Conservation (phyloP, 1,140 invertebrate genomes). For the Drosophila serrata region DNA sequence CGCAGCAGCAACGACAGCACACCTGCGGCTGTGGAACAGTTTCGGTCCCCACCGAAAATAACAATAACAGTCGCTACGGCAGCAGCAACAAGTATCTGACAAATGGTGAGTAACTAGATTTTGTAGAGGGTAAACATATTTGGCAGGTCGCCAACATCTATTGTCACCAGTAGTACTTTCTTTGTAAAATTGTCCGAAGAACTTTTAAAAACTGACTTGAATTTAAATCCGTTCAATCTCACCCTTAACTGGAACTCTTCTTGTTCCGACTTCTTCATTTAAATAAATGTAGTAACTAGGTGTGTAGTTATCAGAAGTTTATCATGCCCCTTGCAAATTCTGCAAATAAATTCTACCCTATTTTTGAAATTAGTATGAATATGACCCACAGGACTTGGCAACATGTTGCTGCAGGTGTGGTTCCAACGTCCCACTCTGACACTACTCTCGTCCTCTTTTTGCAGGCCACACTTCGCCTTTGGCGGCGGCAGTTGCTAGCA, state of each 20-base stretch:
- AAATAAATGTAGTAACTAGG: background rate
- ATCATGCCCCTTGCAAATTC: background rate
- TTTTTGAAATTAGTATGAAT: background rate
- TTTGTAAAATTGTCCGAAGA: background rate
- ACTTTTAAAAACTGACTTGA: background rate
- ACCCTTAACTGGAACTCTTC: background rate
- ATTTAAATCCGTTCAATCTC: too few relatives aligned
- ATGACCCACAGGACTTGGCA: constrained; percentile 16
- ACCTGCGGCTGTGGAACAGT: constrained; percentile 65
- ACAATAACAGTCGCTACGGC: constrained; percentile 53
- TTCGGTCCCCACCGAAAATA: constrained; percentile 53
- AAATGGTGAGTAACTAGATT: constrained; percentile 58
- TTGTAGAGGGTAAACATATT: too few relatives aligned
- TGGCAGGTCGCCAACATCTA: background rate
- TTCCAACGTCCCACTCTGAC: constrained; percentile 1
- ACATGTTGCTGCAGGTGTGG: constrained; percentile 54
- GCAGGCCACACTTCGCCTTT: constrained; percentile 76
- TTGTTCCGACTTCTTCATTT: background rate
- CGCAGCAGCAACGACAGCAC: constrained; percentile 51
- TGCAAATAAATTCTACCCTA: background rate
- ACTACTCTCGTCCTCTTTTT: constrained; percentile 15
- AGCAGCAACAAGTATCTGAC: constrained; percentile 70
- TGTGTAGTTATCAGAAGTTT: background rate
- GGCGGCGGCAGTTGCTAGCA: constrained; percentile 77
- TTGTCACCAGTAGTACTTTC: background rate